phyloP scores from a whole-genome alignment of 2,113 vertebrate genomes.

The Todiramphus saurophagus region DNA sequence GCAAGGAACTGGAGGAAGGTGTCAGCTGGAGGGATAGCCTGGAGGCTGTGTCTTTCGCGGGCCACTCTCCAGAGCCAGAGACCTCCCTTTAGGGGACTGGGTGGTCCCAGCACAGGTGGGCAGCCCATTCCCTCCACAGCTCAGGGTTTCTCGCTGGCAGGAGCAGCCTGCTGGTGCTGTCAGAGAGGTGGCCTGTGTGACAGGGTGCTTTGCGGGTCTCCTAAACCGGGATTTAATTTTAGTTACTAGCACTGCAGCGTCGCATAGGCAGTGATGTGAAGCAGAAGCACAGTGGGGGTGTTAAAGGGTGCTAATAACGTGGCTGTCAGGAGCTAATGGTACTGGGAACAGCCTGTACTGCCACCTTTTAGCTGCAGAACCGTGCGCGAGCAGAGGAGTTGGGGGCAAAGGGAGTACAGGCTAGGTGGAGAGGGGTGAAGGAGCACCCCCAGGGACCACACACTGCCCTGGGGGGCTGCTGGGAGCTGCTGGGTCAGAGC shows the following conservation, averaged over 20 bases:
- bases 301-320: slow-evolving; percentile 62
- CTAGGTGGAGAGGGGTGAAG: not conserved
- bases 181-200: not conserved
- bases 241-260: not conserved
- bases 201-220: slow-evolving; percentile 25
- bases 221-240: not conserved
- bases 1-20: not conserved
- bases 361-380: not conserved
- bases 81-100: not conserved
- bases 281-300: slow-evolving; percentile 66
- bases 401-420: not conserved
- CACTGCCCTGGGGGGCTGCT: not conserved
- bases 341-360: slow-evolving; percentile 59
- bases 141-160: not conserved
- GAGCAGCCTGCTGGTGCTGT: not conserved
- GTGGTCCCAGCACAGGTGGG: not conserved
- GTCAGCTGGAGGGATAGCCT: not conserved
- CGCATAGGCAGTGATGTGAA: slow-evolving; percentile 38
- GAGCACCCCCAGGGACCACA: not conserved
- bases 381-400: not conserved
- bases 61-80: not conserved
- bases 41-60: not conserved
- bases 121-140: fast-evolving
- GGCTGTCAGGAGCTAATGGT: slow-evolving; percentile 58
- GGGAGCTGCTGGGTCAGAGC: fast-evolving